Evolutionary conservation across 2,113 vertebrate species (phyloP).

Genomic region (Pituophis catenifer): DNA sequence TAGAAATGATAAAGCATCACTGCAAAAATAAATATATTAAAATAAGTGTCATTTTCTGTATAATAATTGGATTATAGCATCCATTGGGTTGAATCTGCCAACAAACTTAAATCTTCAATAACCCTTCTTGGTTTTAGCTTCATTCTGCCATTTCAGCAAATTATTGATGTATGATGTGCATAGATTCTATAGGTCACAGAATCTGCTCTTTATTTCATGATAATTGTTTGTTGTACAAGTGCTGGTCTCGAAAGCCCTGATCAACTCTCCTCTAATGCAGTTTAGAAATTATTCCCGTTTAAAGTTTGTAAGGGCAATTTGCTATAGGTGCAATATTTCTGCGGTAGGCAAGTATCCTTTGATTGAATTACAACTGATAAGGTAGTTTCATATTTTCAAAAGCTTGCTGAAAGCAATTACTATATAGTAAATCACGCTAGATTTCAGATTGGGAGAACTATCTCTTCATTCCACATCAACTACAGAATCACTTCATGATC

Average conservation of each 20-base stretch:
- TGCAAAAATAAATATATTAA: not conserved
- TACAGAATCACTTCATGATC: not conserved
- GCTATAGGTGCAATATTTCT: not conserved
- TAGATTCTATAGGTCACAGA: not conserved
- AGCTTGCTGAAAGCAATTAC: not conserved
- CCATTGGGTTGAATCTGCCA: not conserved
- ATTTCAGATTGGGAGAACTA: not conserved
- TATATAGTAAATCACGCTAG: not conserved
- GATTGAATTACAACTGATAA: not conserved
- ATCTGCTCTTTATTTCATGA: not conserved
- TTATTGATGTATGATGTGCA: not conserved
- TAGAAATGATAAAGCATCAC: not conserved
- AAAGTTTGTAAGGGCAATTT: not conserved
- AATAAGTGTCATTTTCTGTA: not conserved
- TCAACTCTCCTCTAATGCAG: not conserved
- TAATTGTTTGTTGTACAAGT: not conserved
- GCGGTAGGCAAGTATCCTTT: not conserved
- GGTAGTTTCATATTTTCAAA: not conserved
- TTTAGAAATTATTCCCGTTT: not conserved
- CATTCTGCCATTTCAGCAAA: not conserved
- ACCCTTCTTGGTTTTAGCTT: not conserved
- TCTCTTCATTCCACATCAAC: not conserved
- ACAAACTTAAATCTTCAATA: not conserved
- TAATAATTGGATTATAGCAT: not conserved
- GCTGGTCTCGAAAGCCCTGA: not conserved